Percentiles rank a stretch among this genome's conserved stretches.
Evolutionary conservation across 2,113 vertebrate species (phyloP).

Genomic region (Lampris megalopsis): DNA sequence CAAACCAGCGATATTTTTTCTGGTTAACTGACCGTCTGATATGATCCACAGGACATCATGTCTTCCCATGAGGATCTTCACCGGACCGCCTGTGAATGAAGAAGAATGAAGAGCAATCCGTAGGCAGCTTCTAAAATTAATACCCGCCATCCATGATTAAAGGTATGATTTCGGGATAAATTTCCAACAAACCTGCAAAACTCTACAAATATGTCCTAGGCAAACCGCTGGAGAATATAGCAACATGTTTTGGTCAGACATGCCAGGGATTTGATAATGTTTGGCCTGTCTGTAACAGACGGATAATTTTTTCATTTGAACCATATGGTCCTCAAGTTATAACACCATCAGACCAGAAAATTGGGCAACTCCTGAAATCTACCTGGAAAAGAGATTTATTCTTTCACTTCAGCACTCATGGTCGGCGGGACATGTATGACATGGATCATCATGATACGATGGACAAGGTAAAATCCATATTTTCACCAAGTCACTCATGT

Average conservation of each 20-base stretch:
- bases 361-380: background rate
- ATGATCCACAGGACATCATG: constrained; percentile 11
- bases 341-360: constrained; percentile 2
- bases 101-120: constrained; percentile 21
- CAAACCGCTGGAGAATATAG: background rate
- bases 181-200: background rate
- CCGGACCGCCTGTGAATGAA: constrained; percentile 8
- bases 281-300: background rate
- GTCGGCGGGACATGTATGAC: constrained; percentile 28
- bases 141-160: background rate
- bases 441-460: constrained; percentile 63
- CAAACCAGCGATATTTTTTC: constrained; percentile 5
- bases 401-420: constrained; percentile 51
- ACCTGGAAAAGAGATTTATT: constrained; percentile 14
- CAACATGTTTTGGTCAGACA: constrained; percentile 24
- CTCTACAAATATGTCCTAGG: constrained; percentile 12
- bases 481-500: too few species aligned
- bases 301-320: constrained; percentile 1
- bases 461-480: constrained; percentile 68
- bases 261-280: constrained; percentile 1
- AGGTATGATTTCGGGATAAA: background rate
- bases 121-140: background rate
- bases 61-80: constrained; percentile 19
- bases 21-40: constrained; percentile 32
- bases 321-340: background rate